Evolutionary conservation across 1,140 invertebrate species (phyloP), one percentile per base, ranked within the genome.

Genomic region (Spodoptera litura): DNA sequence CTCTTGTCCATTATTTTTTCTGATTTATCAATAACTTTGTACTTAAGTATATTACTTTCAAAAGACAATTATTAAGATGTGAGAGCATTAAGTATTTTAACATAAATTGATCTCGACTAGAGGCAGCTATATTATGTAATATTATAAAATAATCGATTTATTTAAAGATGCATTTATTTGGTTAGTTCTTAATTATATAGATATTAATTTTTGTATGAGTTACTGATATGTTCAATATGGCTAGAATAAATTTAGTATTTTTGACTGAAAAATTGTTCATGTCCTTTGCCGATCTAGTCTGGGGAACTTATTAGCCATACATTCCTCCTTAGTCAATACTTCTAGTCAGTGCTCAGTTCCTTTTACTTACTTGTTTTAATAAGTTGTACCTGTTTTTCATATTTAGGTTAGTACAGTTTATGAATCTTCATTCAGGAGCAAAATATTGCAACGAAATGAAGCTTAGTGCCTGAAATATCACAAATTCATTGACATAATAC

Each of bases 231-330:
- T 81, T 81, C 61, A 70, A 61, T 80, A 80, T 64, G 72, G 55
- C 71, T 82, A 83, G 81, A 82, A 80, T 80, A 53, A 75, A 78
- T 68, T 87, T 83, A 81, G 80, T 76, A 59, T 83, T 86, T 44
- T 85, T 83, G 91, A 91, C 88, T 90, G 90, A 90, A 73, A 86
- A 77, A 31, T 84, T 81, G 78, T 86, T 85, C 82, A 85, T 87
- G 82, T 84, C 70, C 73, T 81, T 85, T 83, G 85, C 85, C 84
- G 87, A 87, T 88, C 64, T 88, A 90, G 88, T 89, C 88, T 88
- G 85, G 87, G 81, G 71, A 38, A 15, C 38, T 51, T 73, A 38
- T 10, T 38, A 31, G 9, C 31, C 79, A 61, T 10, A 53, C 79
- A 61, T 27, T 31, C 31, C 31, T 20, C 20, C 20, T 20, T 20